Base-by-base conservation (phyloP, 2,797 vertebrate species). In the Heteromormyrus szaboi region DNA sequence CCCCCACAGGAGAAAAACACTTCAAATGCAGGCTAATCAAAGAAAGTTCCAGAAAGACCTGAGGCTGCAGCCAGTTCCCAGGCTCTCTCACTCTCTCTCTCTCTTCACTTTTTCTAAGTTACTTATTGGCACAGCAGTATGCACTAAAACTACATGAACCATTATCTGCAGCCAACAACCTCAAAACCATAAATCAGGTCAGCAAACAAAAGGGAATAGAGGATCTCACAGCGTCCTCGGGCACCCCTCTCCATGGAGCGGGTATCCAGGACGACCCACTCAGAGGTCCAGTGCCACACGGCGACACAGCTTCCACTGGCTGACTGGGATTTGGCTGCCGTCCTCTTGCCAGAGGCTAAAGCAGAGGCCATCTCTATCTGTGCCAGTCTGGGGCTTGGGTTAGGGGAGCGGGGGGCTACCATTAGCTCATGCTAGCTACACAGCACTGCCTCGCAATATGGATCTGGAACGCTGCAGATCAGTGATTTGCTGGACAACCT, bases 21-120 rank as follows among this genome's bases (percentile, higher is more conserved):
- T 86, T 37, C 11, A 59, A 72, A 86, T 89, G 51, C 25, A 22
- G 88, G 56, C 48, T 44, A 50, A 85, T 54, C 33, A 56, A 81
- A 46, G 81, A 89, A 89, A 50, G 33, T 65, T 68, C 59, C 62
- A 50, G 46, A 87, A 87, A 12, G 37, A 44, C 81, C 59, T 51
- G 8, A 72, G 56, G 59, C 48, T 68, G 48, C 46, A 22, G 41
- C 56, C 59, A 88, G 79, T 37, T 14, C 14, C 33, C 54, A 59
- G 48, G 37, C 19, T 72, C 56, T 0, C 12, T 25, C 37, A 56
- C 53, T 19, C 19, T 65, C 84, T 65, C 65, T 87, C 88, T 86
- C 68, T 14, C 19, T 76, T 19, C 22, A 53, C 85, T 68, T 59
- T 84, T 89, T 84, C 46, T 14, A 37, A 33, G 50, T 86, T 56